Conservation (phyloP, 2,797 vertebrate species). For the Hyperoplus immaculatus region DNA sequence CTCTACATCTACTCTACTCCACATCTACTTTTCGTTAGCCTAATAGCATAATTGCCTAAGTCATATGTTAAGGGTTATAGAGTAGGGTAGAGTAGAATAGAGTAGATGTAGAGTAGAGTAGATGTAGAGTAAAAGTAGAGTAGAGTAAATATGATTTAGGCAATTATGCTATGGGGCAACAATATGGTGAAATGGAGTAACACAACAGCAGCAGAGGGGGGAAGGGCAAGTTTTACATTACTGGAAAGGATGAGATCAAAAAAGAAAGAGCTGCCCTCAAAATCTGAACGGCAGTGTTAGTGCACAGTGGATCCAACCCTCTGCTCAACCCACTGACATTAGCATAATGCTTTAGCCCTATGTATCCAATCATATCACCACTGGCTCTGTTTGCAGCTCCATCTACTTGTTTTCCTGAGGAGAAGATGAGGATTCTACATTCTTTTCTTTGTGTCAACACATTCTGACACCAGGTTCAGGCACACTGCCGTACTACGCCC, state of each 20-base stretch:
- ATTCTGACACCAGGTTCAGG: slow-evolving; percentile 24
- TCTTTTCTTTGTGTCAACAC: slow-evolving; percentile 24
- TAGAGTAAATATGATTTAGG: too few relatives aligned
- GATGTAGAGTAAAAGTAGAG: too few relatives aligned
- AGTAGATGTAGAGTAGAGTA: too few relatives aligned
- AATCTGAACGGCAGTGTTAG: slow-evolving; percentile 27
- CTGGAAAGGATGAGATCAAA: slow-evolving; percentile 54
- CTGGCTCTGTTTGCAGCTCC: neutral
- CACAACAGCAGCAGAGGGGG: neutral
- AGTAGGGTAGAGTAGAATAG: too few relatives aligned
- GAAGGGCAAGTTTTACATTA: slow-evolving; percentile 20
- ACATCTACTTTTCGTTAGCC: too few relatives aligned
- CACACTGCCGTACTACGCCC: neutral
- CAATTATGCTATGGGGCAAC: too few relatives aligned
- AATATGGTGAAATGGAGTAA: slow-evolving; percentile 7
- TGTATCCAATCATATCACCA: slow-evolving; percentile 20
- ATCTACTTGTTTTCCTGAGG: neutral
- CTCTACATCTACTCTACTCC: too few relatives aligned
- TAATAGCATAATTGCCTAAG: too few relatives aligned
- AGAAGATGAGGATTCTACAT: neutral
- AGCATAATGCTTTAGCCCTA: slow-evolving; percentile 28
- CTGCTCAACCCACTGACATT: slow-evolving; percentile 24
- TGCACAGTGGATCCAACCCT: slow-evolving; percentile 22
- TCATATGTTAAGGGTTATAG: too few relatives aligned
- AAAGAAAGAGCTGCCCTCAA: slow-evolving; percentile 37